Base-by-base conservation (phyloP, 1,140 invertebrate genomes). In the Eueides isabella region DNA sequence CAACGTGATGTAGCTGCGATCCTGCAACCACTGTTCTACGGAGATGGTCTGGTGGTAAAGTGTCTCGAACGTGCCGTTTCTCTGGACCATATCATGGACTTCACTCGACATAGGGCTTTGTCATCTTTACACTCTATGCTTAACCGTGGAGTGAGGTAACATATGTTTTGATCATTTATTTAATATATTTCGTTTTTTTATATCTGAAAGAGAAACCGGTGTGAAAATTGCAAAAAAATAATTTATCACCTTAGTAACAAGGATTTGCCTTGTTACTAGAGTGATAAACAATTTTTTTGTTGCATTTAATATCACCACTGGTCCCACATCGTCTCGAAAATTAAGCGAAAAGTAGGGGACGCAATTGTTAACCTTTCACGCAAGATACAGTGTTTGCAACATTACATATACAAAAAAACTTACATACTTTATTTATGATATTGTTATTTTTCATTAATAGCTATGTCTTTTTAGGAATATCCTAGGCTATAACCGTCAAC, bases 11-110 rank as follows among this genome's bases (percentile, higher is more conserved):
- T 98, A 76, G 97, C 97, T 0, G 94, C 96, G 69, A 96, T 99
- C 63, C 93, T 99, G 19, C 95, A 96, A 72, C 96, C 97, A 9
- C 97, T 97, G 88, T 98, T 99, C 87, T 95, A 96, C 4, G 96
- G 97, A 2, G 98, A 99, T 92, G 99, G 99, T 35, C 93, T 99
- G 23, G 98, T 99, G 5, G 96, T 98, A 3, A 96, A 97, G 73
- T 98, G 98, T 82, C 90, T 99, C 63, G 98, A 99, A 84, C 98
- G 97, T 90, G 97, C 98, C 1, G 96, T 96, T 83, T 95, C 95
- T 35, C 97, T 98, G 83, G 99, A 99, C 84, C 99, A 99, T 88
- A 98, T 99, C 61, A 99, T 99, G 99, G 99, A 99, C 92, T 99
- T 99, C 86, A 99, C 99, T 0, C 94, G 98, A 29, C 94, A 99